Conservation (phyloP, 2,113 vertebrate species). For the Poecile atricapillus region DNA sequence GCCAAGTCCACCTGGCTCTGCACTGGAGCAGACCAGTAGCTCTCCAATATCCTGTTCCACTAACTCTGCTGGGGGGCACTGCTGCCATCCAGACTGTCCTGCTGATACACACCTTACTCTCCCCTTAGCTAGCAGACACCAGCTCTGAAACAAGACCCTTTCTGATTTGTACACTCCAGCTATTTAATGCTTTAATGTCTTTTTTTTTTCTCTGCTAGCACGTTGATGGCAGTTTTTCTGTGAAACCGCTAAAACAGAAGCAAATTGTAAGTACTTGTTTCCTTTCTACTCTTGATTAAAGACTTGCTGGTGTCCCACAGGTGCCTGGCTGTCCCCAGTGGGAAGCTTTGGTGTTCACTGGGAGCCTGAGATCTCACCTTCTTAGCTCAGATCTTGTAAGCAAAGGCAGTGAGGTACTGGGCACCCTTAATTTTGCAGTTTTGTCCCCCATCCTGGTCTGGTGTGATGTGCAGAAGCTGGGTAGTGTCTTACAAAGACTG, state of each 20-base stretch:
- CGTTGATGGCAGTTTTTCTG: conserved; percentile 93
- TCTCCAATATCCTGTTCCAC: neutral
- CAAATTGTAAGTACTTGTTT: conserved; percentile 88
- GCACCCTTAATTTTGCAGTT: neutral
- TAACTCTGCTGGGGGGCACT: neutral
- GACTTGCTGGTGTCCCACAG: neutral
- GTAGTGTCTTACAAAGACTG: neutral
- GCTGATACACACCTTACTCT: neutral
- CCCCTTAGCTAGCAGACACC: neutral
- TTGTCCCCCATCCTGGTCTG: neutral
- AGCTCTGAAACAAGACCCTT: neutral
- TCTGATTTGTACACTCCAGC: neutral
- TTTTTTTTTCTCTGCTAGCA: conserved; percentile 73
- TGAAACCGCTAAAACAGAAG: conserved; percentile 98
- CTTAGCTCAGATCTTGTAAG: neutral
- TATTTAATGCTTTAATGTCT: neutral
- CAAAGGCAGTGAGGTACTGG: neutral
- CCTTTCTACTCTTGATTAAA: neutral
- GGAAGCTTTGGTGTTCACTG: neutral
- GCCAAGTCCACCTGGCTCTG: neutral
- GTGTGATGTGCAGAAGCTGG: neutral
- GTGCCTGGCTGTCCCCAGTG: neutral
- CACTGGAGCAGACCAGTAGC: neutral
- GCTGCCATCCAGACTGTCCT: neutral
- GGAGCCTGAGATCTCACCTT: neutral